Evolutionary conservation across 2,888 invertebrate genomes (phyloP), one percentile per base, ranked within the genome.

Genomic region (Andrena camellia): DNA sequence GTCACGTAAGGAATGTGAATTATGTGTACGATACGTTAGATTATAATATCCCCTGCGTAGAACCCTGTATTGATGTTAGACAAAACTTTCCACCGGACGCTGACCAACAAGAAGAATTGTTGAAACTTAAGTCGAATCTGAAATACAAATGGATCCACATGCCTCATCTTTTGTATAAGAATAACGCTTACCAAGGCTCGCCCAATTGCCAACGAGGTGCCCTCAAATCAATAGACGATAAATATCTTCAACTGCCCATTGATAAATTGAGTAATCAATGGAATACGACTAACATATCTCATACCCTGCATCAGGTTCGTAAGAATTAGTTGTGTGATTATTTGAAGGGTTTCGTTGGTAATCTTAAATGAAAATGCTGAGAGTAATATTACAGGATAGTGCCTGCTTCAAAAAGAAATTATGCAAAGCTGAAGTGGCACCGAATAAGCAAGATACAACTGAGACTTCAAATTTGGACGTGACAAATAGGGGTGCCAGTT

Each of bases 181-280:
- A 54, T 33, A 74, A 77, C 74, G 67, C 63, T 66, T 75, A 66
- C n/a, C 68, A 63, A 69, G 63, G 71, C 42, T 23, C 62, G 17
- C n/a, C 77, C 1, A 62, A 17, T 50, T 73, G 73, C 52, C 85
- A 85, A 54, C 82, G 81, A 29, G 78, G 83, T 74, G 68, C 85
- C 20, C 67, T 88, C 17, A 89, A 89, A 35, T 78, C 90, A 33
- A 26, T 83, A 60, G 81, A 87, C 26, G 86, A 90, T 75, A 89
- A 89, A 77, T 90, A 72, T 52, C 66, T 89, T 17, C 87, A 86
- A 76, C 62, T 90, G 10, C 88, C 90, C 0, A 68, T 89, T 29
- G 70, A 84, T 17, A 88, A 86, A 52, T 20, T 86, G 23, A 84
- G 85, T 72, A 67, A 69, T 78, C 71, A 75, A n/a, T 69, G 48